Base-by-base conservation (phyloP, 2,888 invertebrate genomes). In the Lutraria lutraria region DNA sequence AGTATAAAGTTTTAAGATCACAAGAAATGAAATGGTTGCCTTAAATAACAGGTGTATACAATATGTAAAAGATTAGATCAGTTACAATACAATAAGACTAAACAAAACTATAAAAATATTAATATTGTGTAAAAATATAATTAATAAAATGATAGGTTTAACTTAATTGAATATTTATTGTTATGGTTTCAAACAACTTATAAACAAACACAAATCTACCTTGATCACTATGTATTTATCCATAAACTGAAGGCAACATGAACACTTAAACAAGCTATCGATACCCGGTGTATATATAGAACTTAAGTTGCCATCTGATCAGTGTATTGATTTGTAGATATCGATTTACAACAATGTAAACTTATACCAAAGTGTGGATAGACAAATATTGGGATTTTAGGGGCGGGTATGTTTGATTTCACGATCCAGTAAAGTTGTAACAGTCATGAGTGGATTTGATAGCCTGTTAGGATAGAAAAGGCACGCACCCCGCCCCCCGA, bases 301-400 rank as follows among this genome's bases (percentile, higher is more conserved):
- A 21, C 21, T 43, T 81, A 81, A n/a, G 52, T 81, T 53, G 53
- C 53, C 1, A 0, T 31, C 60, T 60, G 80, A 85, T 85, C 85
- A 6, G 43, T 3, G 43, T 85, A 85, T 85, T 80, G 85, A 85
- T 85, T 79, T 21, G 21, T 56, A 0, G 80, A 80, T 85, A 85
- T 85, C 85, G 85, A 85, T 85, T 80, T 79, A 60, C 56, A 79
- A 34, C 43, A 43, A 19, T 31, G 85, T 60, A 80, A 19, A 85
- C 31, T 80, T 85, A 80, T 80, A 72, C 56, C 85, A 56, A 80
- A 31, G 19, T 29, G 29, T 52, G 54, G 52, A 76, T 29, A 84
- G 31, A 54, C 84, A 84, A 84, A 84, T 52, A 84, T 25, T 12
- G 12, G 25, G 25, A n/a, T 56, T 56, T 56, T 16, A 68, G 12